These are phyloP conservation scores for Amitus sp. DNA, from an alignment of 2,888 invertebrate genomes.

Conservation along the genomic window DNA sequence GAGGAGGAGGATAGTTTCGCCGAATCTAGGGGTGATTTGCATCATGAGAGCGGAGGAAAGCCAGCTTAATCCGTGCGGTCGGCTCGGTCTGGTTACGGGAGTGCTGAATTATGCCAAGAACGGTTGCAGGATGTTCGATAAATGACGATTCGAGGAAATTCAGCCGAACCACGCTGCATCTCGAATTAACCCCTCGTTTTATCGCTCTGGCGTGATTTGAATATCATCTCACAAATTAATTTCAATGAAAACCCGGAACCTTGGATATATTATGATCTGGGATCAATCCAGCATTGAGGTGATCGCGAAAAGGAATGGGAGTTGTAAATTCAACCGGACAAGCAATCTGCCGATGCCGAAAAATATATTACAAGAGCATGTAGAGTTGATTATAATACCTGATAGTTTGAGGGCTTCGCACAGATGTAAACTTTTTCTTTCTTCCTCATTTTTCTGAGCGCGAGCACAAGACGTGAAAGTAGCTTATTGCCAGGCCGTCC, in stretches of 20 bases:
- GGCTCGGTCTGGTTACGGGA: constrained; percentile 39
- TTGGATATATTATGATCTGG: too few species aligned
- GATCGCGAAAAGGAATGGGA: too few species aligned
- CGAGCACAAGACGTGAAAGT: constrained; percentile 30
- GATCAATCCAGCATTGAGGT: too few species aligned
- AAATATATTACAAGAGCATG: neutral
- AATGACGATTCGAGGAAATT: constrained; percentile 59
- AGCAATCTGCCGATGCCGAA: neutral
- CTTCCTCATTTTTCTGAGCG: too few species aligned
- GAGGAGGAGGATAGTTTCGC: too few species aligned
- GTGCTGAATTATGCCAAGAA: constrained; percentile 54
- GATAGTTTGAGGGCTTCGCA: neutral
- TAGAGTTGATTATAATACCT: neutral
- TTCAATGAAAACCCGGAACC: constrained; percentile 17
- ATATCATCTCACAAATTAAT: constrained; percentile 30
- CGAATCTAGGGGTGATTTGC: constrained; percentile 39
- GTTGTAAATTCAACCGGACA: too few species aligned
- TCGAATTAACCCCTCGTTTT: constrained; percentile 37
- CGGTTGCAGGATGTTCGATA: constrained; percentile 52
- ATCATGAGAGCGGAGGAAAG: constrained; percentile 36
- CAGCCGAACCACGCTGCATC: constrained; percentile 37
- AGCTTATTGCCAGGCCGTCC: constrained; percentile 31
- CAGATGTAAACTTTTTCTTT: constrained; percentile 17
- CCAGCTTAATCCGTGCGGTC: constrained; percentile 42
- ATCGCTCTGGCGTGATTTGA: constrained; percentile 26